Conservation (phyloP, 1,140 invertebrate species). For the Trigoniulus corallinus region DNA sequence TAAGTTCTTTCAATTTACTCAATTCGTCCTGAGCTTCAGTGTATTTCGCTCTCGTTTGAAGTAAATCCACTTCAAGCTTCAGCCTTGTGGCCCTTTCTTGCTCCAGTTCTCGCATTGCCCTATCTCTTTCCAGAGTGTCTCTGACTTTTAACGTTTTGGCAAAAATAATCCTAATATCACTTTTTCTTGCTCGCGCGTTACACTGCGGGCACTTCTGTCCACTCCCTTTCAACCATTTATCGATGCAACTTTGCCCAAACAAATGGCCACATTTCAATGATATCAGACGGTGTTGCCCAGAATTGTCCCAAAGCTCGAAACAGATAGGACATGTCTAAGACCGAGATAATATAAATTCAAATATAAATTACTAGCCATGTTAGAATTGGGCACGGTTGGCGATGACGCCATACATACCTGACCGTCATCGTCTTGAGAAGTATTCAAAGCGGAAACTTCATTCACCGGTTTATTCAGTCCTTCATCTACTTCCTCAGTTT, state of each 20-base stretch:
- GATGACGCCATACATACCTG: too few species aligned
- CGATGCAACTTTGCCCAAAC: slow-evolving; percentile 68
- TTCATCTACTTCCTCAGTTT: too few species aligned
- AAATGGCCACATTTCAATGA: slow-evolving; percentile 78
- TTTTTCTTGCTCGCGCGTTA: slow-evolving; percentile 51
- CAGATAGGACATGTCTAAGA: slow-evolving; percentile 63
- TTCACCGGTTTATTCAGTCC: too few species aligned
- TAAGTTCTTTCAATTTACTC: too few species aligned
- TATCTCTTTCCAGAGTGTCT: slow-evolving; percentile 45
- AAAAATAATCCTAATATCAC: slow-evolving; percentile 59
- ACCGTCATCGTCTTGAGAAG: too few species aligned
- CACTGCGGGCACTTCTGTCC: slow-evolving; percentile 62
- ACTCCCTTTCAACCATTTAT: slow-evolving; percentile 48
- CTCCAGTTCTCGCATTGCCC: slow-evolving; percentile 33
- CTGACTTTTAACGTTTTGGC: slow-evolving; percentile 39
- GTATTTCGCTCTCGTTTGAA: slow-evolving; percentile 21
- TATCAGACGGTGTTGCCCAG: slow-evolving; percentile 63
- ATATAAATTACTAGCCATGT: too few species aligned
- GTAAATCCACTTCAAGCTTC: slow-evolving; percentile 31
- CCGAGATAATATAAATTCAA: too few species aligned
- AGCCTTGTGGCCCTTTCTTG: slow-evolving; percentile 25
- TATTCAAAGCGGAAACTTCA: too few species aligned
- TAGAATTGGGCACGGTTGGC: too few species aligned
- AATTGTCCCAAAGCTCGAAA: slow-evolving; percentile 65
- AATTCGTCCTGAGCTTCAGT: too few species aligned